A percentile compares a stretch with the other conserved stretches of the same genome.
These are phyloP conservation scores for Ophion costatus DNA, from an alignment of 2,888 invertebrate species.

Conservation along the genomic window DNA sequence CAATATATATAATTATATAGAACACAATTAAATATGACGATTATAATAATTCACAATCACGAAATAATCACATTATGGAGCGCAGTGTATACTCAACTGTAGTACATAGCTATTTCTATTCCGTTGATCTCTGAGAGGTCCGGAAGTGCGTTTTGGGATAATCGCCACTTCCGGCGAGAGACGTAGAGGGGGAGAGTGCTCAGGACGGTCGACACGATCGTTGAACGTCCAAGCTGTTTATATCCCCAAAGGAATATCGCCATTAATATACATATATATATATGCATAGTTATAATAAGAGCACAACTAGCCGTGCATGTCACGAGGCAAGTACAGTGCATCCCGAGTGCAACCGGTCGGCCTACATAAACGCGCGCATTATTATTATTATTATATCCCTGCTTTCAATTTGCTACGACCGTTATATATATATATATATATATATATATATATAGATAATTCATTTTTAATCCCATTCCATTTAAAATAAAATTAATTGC, in stretches of 20 bases:
- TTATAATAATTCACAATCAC: too few relatives aligned
- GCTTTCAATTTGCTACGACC: conserved; percentile 1
- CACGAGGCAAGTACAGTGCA: conserved; percentile 38
- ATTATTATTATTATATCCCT: conserved; percentile 29
- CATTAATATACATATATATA: conserved; percentile 10
- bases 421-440: conserved; percentile 9
- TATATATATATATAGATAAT: too few relatives aligned
- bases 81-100: too few relatives aligned
- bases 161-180: conserved; percentile 51
- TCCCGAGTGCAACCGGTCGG: conserved; percentile 37
- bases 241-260: conserved; percentile 51
- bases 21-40: too few relatives aligned
- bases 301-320: conserved; percentile 46
- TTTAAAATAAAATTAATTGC: too few relatives aligned
- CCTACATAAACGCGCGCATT: conserved; percentile 48
- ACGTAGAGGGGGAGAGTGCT: conserved; percentile 19
- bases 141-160: conserved; percentile 61
- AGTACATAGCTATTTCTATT: conserved; percentile 12
- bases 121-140: conserved; percentile 19
- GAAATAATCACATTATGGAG: neutral
- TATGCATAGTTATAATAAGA: conserved; percentile 28
- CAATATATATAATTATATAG: too few relatives aligned
- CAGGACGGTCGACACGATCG: conserved; percentile 30
- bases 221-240: conserved; percentile 49
- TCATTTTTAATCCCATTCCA: too few relatives aligned